phyloP scores from a whole-genome alignment of 2,888 invertebrate species.

The Thereva unica region DNA sequence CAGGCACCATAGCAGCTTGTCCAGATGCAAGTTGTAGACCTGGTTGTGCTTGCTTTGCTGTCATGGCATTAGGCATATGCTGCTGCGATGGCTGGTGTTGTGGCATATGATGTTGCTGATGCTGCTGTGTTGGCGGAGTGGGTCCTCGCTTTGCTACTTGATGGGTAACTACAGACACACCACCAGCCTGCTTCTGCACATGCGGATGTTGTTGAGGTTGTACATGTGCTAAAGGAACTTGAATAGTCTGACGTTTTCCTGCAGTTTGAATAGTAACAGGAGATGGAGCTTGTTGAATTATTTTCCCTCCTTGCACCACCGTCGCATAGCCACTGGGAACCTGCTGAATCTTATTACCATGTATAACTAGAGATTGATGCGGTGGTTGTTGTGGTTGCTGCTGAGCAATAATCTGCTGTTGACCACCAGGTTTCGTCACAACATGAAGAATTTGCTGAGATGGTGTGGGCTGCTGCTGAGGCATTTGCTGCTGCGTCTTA shows the following conservation, averaged over 20 bases:
- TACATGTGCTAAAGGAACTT: slow-evolving; percentile 59
- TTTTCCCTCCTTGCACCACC: slow-evolving; percentile 36
- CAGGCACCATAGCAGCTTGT: slow-evolving; percentile 48
- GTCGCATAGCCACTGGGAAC: slow-evolving; percentile 47
- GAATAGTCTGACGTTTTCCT: slow-evolving; percentile 56
- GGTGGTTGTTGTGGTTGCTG: slow-evolving; percentile 44
- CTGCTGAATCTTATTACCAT: slow-evolving; percentile 26
- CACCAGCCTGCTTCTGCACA: slow-evolving; percentile 35
- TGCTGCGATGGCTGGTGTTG: slow-evolving; percentile 41
- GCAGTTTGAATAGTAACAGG: slow-evolving; percentile 44
- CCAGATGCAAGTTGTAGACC: slow-evolving; percentile 41
- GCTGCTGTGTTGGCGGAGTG: slow-evolving; percentile 23
- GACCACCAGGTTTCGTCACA: slow-evolving; percentile 34
- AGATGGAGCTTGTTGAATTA: slow-evolving; percentile 33
- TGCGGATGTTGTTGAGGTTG: slow-evolving; percentile 51
- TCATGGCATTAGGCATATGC: slow-evolving; percentile 38
- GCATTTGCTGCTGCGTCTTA: slow-evolving; percentile 37
- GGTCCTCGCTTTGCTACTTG: slow-evolving; percentile 44
- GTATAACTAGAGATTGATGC: slow-evolving; percentile 39
- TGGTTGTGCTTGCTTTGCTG: slow-evolving; percentile 38
- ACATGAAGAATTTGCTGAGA: slow-evolving; percentile 36
- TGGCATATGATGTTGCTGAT: slow-evolving; percentile 33
- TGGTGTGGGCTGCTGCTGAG: slow-evolving; percentile 41
- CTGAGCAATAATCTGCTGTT: slow-evolving; percentile 42
- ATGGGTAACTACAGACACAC: slow-evolving; percentile 47